phyloP scores from a whole-genome alignment of 2,888 invertebrate genomes.

The Spatulosminthurus flaviceps region DNA sequence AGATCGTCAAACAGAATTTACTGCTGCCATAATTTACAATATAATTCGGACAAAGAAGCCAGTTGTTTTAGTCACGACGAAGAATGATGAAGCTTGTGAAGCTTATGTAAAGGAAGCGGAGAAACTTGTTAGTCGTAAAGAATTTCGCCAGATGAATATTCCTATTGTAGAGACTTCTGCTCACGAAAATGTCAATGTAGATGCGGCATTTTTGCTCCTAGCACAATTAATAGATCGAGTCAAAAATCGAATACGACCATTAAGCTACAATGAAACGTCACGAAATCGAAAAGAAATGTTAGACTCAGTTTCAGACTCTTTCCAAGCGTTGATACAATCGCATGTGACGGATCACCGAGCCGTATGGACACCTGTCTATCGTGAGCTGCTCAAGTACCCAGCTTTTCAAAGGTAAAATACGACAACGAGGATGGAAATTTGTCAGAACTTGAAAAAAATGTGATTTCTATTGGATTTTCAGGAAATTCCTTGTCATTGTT shows the following conservation, averaged over 20 bases:
- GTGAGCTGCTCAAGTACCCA: conserved; percentile 63
- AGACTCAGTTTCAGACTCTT: conserved; percentile 90
- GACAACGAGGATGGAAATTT: not conserved
- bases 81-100: conserved; percentile 92
- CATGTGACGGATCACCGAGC: conserved; percentile 80
- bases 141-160: conserved; percentile 83
- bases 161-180: conserved; percentile 93
- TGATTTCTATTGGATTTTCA: conserved; percentile 18
- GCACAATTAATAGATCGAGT: conserved; percentile 93
- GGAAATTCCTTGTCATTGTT: conserved; percentile 8
- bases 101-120: conserved; percentile 89
- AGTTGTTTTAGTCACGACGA: conserved; percentile 91
- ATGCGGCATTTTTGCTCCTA: conserved; percentile 86
- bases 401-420: conserved; percentile 62
- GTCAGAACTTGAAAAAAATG: not conserved
- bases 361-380: conserved; percentile 73
- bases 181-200: conserved; percentile 95
- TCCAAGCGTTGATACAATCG: conserved; percentile 83
- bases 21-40: conserved; percentile 84
- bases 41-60: conserved; percentile 94
- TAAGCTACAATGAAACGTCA: conserved; percentile 84
- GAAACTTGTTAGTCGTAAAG: conserved; percentile 85
- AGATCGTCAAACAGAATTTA: conserved; percentile 79
- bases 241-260: conserved; percentile 78
- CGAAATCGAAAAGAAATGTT: conserved; percentile 85